Evolutionary conservation across 1,140 invertebrate genomes (phyloP).

Genomic region (Hestina assimilis): DNA sequence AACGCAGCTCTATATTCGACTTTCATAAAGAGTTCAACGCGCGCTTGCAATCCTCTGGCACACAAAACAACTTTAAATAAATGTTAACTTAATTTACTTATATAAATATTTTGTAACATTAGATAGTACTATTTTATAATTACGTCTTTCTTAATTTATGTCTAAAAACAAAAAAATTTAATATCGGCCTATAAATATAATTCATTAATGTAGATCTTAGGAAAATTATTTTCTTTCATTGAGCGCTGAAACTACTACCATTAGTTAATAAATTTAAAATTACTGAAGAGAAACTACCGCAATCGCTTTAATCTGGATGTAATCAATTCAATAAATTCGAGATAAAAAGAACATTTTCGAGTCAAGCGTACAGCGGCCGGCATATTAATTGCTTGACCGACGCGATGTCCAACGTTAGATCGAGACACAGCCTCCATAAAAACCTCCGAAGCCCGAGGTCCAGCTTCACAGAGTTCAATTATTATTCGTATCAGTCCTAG

Average conservation of each 20-base stretch:
- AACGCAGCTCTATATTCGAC: slow-evolving; percentile 28
- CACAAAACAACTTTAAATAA: slow-evolving; percentile 10
- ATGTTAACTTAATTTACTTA: neutral
- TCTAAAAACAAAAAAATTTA: no score
- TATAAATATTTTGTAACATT: no score
- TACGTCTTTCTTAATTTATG: no score
- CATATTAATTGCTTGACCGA: slow-evolving; percentile 17
- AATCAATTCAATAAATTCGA: slow-evolving; percentile 1
- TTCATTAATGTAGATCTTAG: no score
- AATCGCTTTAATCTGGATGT: neutral
- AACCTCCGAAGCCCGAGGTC: slow-evolving; percentile 23
- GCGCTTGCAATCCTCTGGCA: slow-evolving; percentile 34
- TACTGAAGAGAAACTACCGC: no score
- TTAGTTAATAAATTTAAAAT: no score
- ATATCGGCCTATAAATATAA: no score
- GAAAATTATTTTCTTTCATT: neutral
- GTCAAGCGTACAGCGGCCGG: neutral
- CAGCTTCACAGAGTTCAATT: slow-evolving; percentile 51
- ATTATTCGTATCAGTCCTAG: slow-evolving; percentile 50
- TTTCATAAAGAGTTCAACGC: slow-evolving; percentile 73
- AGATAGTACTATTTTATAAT: no score
- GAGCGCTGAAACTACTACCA: no score
- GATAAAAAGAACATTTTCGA: neutral
- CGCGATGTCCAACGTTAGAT: neutral
- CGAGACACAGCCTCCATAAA: slow-evolving; percentile 28